Evolutionary conservation across 1,140 invertebrate species (phyloP), one percentile per base, ranked within the genome.

Genomic region (Ostrea denselamellosa): DNA sequence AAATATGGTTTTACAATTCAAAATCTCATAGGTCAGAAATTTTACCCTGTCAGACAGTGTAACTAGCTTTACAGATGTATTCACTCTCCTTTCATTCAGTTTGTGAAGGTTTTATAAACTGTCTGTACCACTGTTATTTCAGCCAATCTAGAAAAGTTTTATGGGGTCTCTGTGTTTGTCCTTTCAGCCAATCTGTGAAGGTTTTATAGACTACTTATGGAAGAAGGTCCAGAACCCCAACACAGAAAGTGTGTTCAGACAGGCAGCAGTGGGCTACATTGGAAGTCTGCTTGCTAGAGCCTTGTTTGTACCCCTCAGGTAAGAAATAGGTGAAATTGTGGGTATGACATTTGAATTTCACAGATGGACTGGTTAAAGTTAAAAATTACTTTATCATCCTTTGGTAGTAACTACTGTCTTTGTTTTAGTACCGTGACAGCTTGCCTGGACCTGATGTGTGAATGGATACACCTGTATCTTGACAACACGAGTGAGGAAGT

Each of bases 401-500:
- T 5, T 44, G 34, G 1, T 44, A 44, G 2, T 44, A 5, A 44
- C 34, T 44, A 44, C 34, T 44, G 34, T 44, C 2, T 44, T 44
- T 44, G 34, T 44, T 44, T 44, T 5, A 97, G 96, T 83, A 95
- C 96, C 87, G 94, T 97, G 8, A 96, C 96, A 93, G 95, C 94
- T 12, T 96, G 96, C 44, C 92, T 98, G 3, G 95, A 95, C 65
- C 95, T 97, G 91, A 96, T 98, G 92, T 94, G 96, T 51, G 94
- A 95, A 10, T 98, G 97, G 97, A 96, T 97, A 68, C 97, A 98
- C 91, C 93, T 94, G 81, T 98, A 98, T 92, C 97, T 98, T 22
- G 94, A 96, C 58, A 90, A 95, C 94, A 88, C 96, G 96, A 89
- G 96, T 83, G 96, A 83, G 94, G 95, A 89, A 92, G 92, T 90